Conservation (phyloP, 2,113 vertebrate species). For the Clupea harengus region DNA sequence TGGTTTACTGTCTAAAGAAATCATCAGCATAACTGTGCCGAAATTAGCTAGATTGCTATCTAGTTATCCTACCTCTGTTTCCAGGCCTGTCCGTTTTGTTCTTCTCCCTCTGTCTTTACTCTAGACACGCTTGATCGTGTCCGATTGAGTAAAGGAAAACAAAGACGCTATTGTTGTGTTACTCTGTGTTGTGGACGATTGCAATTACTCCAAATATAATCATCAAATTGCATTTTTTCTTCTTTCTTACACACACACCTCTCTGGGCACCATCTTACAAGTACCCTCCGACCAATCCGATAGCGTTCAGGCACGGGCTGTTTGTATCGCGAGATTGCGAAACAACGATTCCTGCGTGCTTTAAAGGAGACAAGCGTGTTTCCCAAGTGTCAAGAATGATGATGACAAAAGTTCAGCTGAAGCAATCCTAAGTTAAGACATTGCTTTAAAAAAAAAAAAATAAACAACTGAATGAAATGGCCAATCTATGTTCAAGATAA, state of each 20-base stretch:
- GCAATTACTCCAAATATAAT: neutral
- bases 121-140: neutral
- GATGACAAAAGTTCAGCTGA: no score
- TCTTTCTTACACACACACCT: constrained; percentile 81
- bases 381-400: neutral
- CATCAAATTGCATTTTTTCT: constrained; percentile 47
- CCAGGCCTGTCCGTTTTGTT: neutral
- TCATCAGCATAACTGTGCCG: neutral
- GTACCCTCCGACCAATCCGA: constrained; percentile 74
- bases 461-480: no score
- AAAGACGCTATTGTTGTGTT: neutral
- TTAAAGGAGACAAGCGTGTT: constrained; percentile 75
- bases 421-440: no score
- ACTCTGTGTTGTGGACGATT: neutral
- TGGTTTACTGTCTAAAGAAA: neutral
- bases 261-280: constrained; percentile 91
- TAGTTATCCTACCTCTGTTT: neutral
- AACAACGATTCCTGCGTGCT: constrained; percentile 29
- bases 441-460: no score
- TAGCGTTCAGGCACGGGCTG: constrained; percentile 32
- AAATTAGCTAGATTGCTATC: neutral
- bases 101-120: neutral
- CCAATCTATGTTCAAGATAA: no score
- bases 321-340: constrained; percentile 74
- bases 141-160: neutral